These are phyloP conservation scores for Oncorhynchus gorbuscha DNA, from an alignment of 2,113 vertebrate species.

Conservation along the genomic window DNA sequence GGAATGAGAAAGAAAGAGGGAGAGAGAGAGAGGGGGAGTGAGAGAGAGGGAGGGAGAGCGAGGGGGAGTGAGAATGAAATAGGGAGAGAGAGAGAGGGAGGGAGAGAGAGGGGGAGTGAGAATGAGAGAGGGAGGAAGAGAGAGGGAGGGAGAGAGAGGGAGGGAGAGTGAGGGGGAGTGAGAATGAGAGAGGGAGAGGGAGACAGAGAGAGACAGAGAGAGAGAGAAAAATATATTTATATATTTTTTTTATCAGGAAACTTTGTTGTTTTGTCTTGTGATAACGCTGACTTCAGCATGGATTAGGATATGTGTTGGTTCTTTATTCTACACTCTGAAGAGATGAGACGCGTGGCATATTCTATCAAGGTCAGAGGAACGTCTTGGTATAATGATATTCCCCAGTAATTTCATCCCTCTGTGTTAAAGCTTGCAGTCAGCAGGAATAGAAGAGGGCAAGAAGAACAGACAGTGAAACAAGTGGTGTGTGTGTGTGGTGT, in stretches of 20 bases:
- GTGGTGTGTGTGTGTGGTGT: not conserved
- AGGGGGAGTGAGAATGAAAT: not conserved
- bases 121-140: not conserved
- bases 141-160: slow-evolving; percentile 4
- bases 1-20: not conserved
- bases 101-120: not conserved
- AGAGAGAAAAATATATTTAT: too few relatives aligned
- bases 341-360: slow-evolving; percentile 32
- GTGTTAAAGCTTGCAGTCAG: slow-evolving; percentile 48
- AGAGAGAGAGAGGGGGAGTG: slow-evolving; percentile 6
- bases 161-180: accelerated
- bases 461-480: slow-evolving; percentile 26
- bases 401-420: slow-evolving; percentile 64
- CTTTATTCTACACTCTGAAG: slow-evolving; percentile 37
- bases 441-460: slow-evolving; percentile 42
- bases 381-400: slow-evolving; percentile 67
- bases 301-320: slow-evolving; percentile 66
- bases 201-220: too few relatives aligned
- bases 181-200: too few relatives aligned
- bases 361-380: slow-evolving; percentile 64
- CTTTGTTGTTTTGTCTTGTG: slow-evolving; percentile 59
- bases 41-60: slow-evolving; percentile 5
- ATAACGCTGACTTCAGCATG: slow-evolving; percentile 71
- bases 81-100: not conserved
- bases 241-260: not conserved